These are phyloP conservation scores for Polyergus mexicanus DNA, from an alignment of 1,140 invertebrate species.

Conservation along the genomic window DNA sequence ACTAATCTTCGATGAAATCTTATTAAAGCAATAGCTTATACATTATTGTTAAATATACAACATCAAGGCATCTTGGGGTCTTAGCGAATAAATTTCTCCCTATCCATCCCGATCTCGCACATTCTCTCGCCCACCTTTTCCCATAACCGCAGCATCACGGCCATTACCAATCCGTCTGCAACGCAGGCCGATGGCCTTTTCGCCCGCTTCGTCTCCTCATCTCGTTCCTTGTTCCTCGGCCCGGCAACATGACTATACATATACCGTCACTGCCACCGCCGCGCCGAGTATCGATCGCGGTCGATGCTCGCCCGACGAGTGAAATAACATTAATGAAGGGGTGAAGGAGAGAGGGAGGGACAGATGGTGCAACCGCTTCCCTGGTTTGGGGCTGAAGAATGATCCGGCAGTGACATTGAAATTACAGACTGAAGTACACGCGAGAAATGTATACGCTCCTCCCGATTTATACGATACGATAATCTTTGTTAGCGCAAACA, in stretches of 20 bases:
- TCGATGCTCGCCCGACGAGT: constrained; percentile 54
- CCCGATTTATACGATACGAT: not conserved
- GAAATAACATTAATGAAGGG: constrained; percentile 60
- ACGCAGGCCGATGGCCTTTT: constrained; percentile 63
- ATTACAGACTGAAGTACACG: constrained; percentile 35
- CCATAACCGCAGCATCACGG: constrained; percentile 50
- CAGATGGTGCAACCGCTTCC: constrained; percentile 38
- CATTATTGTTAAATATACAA: constrained; percentile 28
- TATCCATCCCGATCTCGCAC: constrained; percentile 23
- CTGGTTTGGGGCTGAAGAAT: constrained; percentile 58
- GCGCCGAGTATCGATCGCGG: constrained; percentile 51
- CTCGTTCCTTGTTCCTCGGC: constrained; percentile 56
- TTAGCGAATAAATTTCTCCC: constrained; percentile 42
- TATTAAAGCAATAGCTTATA: too few relatives aligned
- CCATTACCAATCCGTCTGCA: constrained; percentile 60
- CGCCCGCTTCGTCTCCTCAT: constrained; percentile 55
- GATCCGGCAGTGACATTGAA: constrained; percentile 64
- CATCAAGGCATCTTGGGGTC: not conserved
- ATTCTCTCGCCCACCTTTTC: constrained; percentile 51
- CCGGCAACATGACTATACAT: constrained; percentile 44
- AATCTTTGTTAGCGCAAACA: not conserved
- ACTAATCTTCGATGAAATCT: too few relatives aligned
- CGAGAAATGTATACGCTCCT: not conserved
- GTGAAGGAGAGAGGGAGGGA: constrained; percentile 13
- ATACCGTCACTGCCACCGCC: constrained; percentile 15